Conservation (phyloP, 2,888 invertebrate species). For the Andrena minutula region DNA sequence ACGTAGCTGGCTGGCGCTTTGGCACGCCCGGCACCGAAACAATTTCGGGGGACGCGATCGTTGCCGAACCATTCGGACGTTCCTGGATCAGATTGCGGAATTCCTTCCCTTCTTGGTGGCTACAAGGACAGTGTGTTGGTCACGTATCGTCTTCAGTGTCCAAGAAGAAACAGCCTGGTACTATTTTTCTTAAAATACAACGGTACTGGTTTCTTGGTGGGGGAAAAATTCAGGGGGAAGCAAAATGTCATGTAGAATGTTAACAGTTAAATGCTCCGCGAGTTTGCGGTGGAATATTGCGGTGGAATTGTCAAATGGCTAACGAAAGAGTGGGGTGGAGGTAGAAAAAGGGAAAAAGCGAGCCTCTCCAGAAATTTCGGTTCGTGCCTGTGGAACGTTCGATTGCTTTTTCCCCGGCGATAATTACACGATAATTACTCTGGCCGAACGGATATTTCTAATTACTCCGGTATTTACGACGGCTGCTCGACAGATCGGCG, state of each 20-base stretch:
- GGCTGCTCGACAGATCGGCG: slow-evolving; percentile 44
- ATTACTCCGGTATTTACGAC: slow-evolving; percentile 73
- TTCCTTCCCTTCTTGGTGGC: neutral
- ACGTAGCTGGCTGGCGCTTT: slow-evolving; percentile 41
- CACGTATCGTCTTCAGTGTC: too few relatives aligned
- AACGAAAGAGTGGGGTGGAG: neutral
- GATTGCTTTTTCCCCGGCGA: slow-evolving; percentile 46
- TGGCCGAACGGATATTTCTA: slow-evolving; percentile 78
- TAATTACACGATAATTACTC: slow-evolving; percentile 64
- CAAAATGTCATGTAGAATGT: neutral
- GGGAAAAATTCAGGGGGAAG: too few relatives aligned
- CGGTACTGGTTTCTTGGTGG: too few relatives aligned
- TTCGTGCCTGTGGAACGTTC: slow-evolving; percentile 14
- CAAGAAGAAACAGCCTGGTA: too few relatives aligned
- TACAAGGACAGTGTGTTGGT: neutral
- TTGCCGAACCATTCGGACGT: slow-evolving; percentile 1
- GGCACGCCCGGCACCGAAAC: slow-evolving; percentile 27
- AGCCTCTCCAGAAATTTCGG: slow-evolving; percentile 6
- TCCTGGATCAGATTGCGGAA: slow-evolving; percentile 22
- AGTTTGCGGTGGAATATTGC: neutral
- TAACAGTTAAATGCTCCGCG: neutral
- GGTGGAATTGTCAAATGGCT: neutral
- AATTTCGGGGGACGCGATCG: slow-evolving; percentile 26
- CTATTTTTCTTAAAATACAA: too few relatives aligned
- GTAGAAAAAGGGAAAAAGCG: neutral